Evolutionary conservation across 2,888 invertebrate genomes (phyloP).

Genomic region (Molanna angustata): DNA sequence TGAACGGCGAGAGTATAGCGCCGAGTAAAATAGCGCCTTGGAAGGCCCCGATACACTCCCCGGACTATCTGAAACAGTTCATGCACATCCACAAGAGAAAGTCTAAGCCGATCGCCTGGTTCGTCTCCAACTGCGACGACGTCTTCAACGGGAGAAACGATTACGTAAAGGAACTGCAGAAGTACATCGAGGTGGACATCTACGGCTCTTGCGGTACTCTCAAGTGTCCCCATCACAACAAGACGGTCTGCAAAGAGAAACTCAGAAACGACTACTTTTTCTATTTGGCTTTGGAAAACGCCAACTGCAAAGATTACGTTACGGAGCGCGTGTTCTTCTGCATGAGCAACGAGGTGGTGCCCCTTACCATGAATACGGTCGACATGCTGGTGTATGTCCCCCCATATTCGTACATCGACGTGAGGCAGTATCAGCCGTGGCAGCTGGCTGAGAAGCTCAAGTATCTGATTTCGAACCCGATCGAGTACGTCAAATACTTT

Average conservation of each 20-base stretch:
- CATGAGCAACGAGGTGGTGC: constrained; percentile 46
- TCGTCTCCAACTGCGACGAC: constrained; percentile 55
- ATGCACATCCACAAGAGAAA: constrained; percentile 37
- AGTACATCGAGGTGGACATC: constrained; percentile 58
- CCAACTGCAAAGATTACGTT: constrained; percentile 66
- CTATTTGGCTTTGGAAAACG: constrained; percentile 66
- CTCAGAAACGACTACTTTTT: constrained; percentile 61
- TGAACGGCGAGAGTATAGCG: constrained; percentile 36
- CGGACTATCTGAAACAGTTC: constrained; percentile 13
- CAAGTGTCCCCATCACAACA: constrained; percentile 35
- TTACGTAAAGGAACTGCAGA: constrained; percentile 49
- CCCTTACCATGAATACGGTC: constrained; percentile 64
- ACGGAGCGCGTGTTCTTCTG: constrained; percentile 61
- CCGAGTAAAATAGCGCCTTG: too few relatives aligned
- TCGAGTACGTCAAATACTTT: constrained; percentile 62
- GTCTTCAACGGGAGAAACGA: constrained; percentile 43
- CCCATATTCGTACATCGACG: constrained; percentile 62
- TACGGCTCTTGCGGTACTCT: constrained; percentile 59
- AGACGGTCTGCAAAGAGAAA: constrained; percentile 40
- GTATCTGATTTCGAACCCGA: constrained; percentile 49
- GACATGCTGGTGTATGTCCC: constrained; percentile 59
- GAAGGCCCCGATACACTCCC: constrained; percentile 36
- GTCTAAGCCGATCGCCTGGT: constrained; percentile 55
- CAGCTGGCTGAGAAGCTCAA: constrained; percentile 57
- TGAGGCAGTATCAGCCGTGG: constrained; percentile 48